Evolutionary conservation across 2,888 invertebrate species (phyloP).

Genomic region (Sarcophaga rosellei): DNA sequence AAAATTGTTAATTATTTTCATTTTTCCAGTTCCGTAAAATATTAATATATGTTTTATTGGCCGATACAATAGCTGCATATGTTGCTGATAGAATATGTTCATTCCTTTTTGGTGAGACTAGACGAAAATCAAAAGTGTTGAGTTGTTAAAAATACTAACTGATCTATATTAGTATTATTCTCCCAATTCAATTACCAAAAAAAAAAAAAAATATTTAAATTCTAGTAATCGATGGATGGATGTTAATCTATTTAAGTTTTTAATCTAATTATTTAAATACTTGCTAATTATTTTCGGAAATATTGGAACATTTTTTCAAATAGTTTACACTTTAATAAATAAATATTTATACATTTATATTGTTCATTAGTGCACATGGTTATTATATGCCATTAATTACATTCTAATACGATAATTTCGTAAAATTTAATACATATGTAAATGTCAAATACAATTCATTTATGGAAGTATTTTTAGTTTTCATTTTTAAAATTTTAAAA

Average conservation of each 20-base stretch:
- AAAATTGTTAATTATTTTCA: conserved; percentile 71
- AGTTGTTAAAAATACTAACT: conserved; percentile 69
- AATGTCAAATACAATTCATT: neutral
- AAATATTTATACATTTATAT: conserved; percentile 19
- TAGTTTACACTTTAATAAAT: neutral
- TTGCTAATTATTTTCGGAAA: neutral
- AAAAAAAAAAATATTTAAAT: conserved; percentile 17
- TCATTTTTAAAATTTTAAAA: neutral
- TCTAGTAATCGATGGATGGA: conserved; percentile 19
- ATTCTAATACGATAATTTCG: neutral
- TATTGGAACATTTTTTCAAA: neutral
- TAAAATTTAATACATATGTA: neutral
- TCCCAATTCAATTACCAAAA: neutral
- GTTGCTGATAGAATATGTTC: conserved; percentile 92
- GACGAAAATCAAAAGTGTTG: conserved; percentile 80
- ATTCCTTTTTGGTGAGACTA: conserved; percentile 93
- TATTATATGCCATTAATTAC: neutral
- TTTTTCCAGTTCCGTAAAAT: conserved; percentile 92
- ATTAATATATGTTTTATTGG: conserved; percentile 90
- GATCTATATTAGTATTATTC: too few relatives aligned
- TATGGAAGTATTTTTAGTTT: neutral
- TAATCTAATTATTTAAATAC: neutral
- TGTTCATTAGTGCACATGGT: neutral
- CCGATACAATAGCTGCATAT: conserved; percentile 93
- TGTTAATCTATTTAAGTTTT: neutral